Evolutionary conservation across 2,113 vertebrate species (phyloP), one percentile per base, ranked within the genome.

Genomic region (Cyphomyrus discorhynchus): DNA sequence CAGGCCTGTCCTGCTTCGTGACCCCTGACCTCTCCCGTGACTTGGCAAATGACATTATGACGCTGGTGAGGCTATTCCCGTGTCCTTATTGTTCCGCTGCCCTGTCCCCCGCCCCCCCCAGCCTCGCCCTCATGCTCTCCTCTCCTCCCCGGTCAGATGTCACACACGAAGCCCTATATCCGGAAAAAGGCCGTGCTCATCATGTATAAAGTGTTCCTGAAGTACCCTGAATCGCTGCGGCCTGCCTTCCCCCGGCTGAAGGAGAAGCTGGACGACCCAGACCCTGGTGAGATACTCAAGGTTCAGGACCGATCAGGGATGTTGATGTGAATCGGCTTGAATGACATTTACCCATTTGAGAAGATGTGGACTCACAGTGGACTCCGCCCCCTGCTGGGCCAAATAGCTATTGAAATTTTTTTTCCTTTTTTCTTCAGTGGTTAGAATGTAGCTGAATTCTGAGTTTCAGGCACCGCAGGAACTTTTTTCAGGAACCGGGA

Each of bases 161-260:
- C 98, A 1, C 98, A 99, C 94, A 99, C 98, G 24, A 99, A 99
- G 95, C 98, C 98, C 11, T 99, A 99, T 92, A 99, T 99, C 95
- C 96, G 98, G 93, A 99, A 99, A 96, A 99, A 99, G 94, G 98
- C 98, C 0, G 98, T 99, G 93, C 92, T 99, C 90, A 99, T 99
- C 93, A 99, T 99, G 98, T 99, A 99, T 94, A 99, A 99, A 94
- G 98, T 99, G 70, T 99, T 99, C 90, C 94, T 99, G 89, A 99
- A 98, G 90, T 98, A 99, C 93, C 98, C 98, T 0, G 98, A 99
- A 94, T 99, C 98, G 0, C 96, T 99, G 88, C 97, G 98, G 0
- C 98, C 98, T 0, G 98, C 98, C 0, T 99, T 99, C 62, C 98
- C 98, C 31, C 96, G 98, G 87, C 97, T 99, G 88, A 99, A 99